Percentiles rank a stretch among this genome's conserved stretches.
phyloP scores from a whole-genome alignment of 2,797 vertebrate genomes.

The Chelidonichthys spinosus region DNA sequence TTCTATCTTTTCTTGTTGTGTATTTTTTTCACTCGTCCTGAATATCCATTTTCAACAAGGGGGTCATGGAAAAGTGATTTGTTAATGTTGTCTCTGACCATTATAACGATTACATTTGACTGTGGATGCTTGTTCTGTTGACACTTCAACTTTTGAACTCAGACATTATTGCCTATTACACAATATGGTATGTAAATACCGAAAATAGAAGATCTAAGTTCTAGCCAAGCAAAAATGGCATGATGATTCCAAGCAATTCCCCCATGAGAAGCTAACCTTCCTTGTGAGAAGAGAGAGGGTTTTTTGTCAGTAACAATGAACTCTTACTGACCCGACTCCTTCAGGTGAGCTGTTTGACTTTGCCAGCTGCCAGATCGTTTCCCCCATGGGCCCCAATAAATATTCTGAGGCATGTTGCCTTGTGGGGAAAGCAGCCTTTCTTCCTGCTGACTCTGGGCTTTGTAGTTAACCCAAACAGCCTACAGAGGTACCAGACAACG shows the following conservation, averaged over 20 bases:
- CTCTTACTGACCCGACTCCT: constrained; percentile 55
- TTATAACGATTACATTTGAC: background rate
- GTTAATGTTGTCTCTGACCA: constrained; percentile 2
- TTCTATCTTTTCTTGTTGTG: background rate
- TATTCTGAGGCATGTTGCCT: constrained; percentile 66
- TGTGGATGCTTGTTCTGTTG: background rate
- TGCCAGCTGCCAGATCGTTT: constrained; percentile 61
- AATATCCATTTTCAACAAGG: background rate
- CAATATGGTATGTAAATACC: constrained; percentile 30
- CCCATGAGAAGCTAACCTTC: constrained; percentile 8
- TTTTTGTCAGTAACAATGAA: constrained; percentile 53
- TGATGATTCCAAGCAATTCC: constrained; percentile 28
- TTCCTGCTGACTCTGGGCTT: constrained; percentile 53
- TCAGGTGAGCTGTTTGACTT: constrained; percentile 71
- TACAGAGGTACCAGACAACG: constrained; percentile 26
- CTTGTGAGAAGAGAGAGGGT: constrained; percentile 20
- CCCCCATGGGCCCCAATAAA: constrained; percentile 60
- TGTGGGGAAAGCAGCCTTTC: constrained; percentile 57
- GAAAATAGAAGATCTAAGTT: constrained; percentile 39
- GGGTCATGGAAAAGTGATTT: background rate
- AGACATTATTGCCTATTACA: constrained; percentile 14
- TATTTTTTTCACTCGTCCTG: background rate
- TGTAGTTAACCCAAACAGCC: constrained; percentile 56
- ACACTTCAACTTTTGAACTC: background rate
- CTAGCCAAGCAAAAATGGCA: constrained; percentile 36